phyloP scores from a whole-genome alignment of 2,888 invertebrate genomes.

The Kuschelorhynchus macadamiae region DNA sequence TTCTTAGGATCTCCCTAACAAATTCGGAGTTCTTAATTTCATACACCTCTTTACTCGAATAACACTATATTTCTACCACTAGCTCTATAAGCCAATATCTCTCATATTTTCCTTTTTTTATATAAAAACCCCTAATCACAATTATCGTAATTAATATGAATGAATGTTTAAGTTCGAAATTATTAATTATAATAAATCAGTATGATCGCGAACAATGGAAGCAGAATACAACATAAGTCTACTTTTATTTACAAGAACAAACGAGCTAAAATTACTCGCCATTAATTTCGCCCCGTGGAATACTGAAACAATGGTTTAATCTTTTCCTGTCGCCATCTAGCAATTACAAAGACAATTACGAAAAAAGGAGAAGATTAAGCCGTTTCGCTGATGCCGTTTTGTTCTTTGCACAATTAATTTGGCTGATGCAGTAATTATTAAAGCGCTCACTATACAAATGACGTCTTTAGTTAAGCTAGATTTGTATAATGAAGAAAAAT shows the following conservation, averaged over 20 bases:
- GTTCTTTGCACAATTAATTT: conserved; percentile 42
- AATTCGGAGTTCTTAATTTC: too few relatives aligned
- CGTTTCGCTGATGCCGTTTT: conserved; percentile 35
- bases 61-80: too few relatives aligned
- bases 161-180: too few relatives aligned
- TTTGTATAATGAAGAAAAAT: too few relatives aligned
- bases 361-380: conserved; percentile 45
- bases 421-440: conserved; percentile 33
- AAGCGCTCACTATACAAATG: conserved; percentile 6
- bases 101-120: too few relatives aligned
- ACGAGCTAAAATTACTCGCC: conserved; percentile 67
- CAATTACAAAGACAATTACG: conserved; percentile 68
- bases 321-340: conserved; percentile 66
- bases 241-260: conserved; percentile 65
- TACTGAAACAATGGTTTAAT: conserved; percentile 68
- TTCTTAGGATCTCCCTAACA: too few relatives aligned
- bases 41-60: too few relatives aligned
- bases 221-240: conserved; percentile 62
- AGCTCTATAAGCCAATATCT: too few relatives aligned
- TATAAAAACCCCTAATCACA: too few relatives aligned
- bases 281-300: conserved; percentile 66
- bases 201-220: conserved; percentile 13
- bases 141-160: too few relatives aligned
- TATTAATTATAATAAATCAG: conserved; percentile 20
- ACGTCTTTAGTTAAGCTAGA: too few relatives aligned